Percentiles rank a stretch among this genome's conserved stretches.
phyloP scores from a whole-genome alignment of 2,113 vertebrate species.

The Lagopus muta region DNA sequence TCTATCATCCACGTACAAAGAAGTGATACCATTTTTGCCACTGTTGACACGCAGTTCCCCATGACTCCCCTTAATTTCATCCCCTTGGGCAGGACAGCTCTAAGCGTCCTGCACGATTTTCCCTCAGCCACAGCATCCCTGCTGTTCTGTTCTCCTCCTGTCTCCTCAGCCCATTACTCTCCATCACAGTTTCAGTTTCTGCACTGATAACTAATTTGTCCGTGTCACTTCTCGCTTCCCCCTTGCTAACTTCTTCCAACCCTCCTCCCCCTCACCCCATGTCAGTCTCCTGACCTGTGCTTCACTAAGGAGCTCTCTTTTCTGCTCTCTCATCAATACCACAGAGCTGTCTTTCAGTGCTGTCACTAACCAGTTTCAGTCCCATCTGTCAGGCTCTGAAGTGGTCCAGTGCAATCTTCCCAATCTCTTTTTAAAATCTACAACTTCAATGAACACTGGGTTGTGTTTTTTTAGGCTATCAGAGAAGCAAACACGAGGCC shows the following conservation, averaged over 20 bases:
- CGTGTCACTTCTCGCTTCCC: slow-evolving; percentile 48
- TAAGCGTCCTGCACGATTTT: background rate
- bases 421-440: background rate
- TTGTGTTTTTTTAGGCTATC: background rate
- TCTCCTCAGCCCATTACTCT: background rate
- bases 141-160: background rate
- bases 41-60: background rate
- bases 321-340: background rate
- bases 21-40: accelerated
- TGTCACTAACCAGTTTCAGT: background rate
- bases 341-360: background rate
- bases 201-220: slow-evolving; percentile 34
- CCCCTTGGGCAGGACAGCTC: background rate
- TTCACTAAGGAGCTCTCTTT: background rate
- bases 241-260: slow-evolving; percentile 12
- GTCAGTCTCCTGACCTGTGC: slow-evolving; percentile 18
- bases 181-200: slow-evolving; percentile 58
- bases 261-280: slow-evolving; percentile 20
- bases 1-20: background rate
- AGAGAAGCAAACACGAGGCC: background rate
- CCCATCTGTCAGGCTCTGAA: background rate
- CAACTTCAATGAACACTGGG: background rate
- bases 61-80: background rate
- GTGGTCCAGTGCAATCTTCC: background rate
- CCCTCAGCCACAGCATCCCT: background rate